These are phyloP conservation scores for Macrobrachium nipponense DNA, from an alignment of 1,140 invertebrate genomes.

Conservation along the genomic window DNA sequence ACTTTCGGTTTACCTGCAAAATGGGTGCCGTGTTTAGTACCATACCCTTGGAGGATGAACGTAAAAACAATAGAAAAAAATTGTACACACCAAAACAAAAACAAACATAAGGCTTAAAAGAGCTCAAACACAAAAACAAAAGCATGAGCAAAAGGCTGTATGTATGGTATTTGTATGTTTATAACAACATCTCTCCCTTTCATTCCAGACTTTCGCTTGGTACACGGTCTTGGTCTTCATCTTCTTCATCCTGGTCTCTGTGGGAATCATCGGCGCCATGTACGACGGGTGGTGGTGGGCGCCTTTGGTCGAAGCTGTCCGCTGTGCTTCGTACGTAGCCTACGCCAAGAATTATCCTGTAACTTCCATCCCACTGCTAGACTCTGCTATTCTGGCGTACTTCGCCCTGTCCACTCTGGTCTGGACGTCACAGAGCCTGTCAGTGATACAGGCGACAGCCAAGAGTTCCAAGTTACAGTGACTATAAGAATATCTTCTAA, in stretches of 20 bases:
- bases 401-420: slow-evolving; percentile 42
- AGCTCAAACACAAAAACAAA: no score
- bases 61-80: no score
- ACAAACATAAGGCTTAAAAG: no score
- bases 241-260: slow-evolving; percentile 29
- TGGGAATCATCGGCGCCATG: slow-evolving; percentile 50
- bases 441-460: slow-evolving; percentile 23
- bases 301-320: slow-evolving; percentile 46
- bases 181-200: not conserved
- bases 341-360: slow-evolving; percentile 31
- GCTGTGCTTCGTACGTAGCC: slow-evolving; percentile 45
- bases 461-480: slow-evolving; percentile 40
- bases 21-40: no score
- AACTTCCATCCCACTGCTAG: not conserved
- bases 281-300: slow-evolving; percentile 58
- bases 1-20: no score
- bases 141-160: no score
- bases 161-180: no score
- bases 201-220: slow-evolving; percentile 36
- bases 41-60: no score
- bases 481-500: not conserved
- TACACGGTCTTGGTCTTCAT: slow-evolving; percentile 18
- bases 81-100: no score
- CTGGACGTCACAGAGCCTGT: slow-evolving; percentile 39
- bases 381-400: slow-evolving; percentile 34